phyloP scores from a whole-genome alignment of 2,888 invertebrate species.

The Ariolimax columbianus region DNA sequence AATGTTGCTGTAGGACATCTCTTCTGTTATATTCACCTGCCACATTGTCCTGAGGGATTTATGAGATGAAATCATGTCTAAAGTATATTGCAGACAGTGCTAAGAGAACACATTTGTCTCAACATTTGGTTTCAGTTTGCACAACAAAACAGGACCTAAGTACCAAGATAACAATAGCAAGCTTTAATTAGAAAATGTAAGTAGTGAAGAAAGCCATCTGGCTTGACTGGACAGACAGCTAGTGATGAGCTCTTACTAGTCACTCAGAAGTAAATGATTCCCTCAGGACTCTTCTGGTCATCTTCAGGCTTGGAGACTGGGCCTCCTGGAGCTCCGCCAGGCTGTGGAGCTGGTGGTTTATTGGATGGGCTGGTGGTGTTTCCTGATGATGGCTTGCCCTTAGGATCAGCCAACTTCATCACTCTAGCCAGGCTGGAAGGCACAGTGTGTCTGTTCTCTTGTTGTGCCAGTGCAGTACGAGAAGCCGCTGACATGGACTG shows the following conservation, averaged over 20 bases:
- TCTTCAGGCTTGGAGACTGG: conserved; percentile 25
- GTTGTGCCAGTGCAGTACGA: conserved; percentile 48
- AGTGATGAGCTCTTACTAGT: not conserved
- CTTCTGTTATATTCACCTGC: too few species aligned
- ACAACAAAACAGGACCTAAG: too few species aligned
- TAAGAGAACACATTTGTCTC: too few species aligned
- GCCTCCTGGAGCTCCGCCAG: conserved; percentile 26
- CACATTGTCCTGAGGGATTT: too few species aligned
- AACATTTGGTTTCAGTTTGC: too few species aligned
- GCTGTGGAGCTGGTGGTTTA: conserved; percentile 34
- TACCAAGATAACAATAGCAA: too few species aligned
- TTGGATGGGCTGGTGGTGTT: not conserved
- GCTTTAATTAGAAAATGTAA: too few species aligned
- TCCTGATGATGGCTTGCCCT: conserved; percentile 51
- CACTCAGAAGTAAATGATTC: conserved; percentile 63
- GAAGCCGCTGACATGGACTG: conserved; percentile 50
- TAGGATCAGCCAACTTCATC: conserved; percentile 71
- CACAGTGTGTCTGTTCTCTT: conserved; percentile 56
- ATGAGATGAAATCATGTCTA: too few species aligned
- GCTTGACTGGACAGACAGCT: too few species aligned
- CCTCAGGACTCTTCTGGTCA: conserved; percentile 20
- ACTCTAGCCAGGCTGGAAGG: conserved; percentile 60
- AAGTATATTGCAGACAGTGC: too few species aligned
- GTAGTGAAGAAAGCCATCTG: too few species aligned
- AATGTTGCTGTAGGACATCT: too few species aligned